Percentiles rank a stretch among this genome's conserved stretches.
phyloP scores from a whole-genome alignment of 2,888 invertebrate species.

The Venustoraphidia nigricollis region DNA sequence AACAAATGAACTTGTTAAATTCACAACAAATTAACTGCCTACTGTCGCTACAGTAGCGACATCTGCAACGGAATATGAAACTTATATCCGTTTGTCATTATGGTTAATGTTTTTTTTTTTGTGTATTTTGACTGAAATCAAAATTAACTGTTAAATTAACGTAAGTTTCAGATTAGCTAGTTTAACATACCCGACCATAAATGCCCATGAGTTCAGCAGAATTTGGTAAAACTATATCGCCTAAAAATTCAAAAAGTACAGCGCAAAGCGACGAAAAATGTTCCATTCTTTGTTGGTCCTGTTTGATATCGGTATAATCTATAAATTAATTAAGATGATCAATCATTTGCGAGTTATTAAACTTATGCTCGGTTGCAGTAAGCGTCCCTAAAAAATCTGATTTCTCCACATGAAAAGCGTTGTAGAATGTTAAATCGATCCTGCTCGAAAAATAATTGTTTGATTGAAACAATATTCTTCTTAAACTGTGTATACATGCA shows the following conservation, averaged over 20 bases:
- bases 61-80: background rate
- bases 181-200: conserved; percentile 62
- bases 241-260: conserved; percentile 58
- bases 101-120: no score
- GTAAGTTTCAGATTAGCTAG: background rate
- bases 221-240: conserved; percentile 54
- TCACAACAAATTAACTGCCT: background rate
- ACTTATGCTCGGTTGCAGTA: no score
- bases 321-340: conserved; percentile 13
- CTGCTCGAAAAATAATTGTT: no score
- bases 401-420: no score
- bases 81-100: background rate
- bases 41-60: background rate
- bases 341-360: no score
- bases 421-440: no score
- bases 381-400: no score
- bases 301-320: conserved; percentile 73
- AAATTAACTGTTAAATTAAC: no score
- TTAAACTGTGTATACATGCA: no score
- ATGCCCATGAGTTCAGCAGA: conserved; percentile 63
- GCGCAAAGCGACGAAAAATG: conserved; percentile 60
- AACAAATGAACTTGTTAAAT: conserved; percentile 10
- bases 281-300: conserved; percentile 57
- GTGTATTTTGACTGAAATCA: no score
- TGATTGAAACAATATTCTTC: no score